These are phyloP conservation scores for Aethina tumida DNA, from an alignment of 1,140 invertebrate genomes.

Conservation along the genomic window DNA sequence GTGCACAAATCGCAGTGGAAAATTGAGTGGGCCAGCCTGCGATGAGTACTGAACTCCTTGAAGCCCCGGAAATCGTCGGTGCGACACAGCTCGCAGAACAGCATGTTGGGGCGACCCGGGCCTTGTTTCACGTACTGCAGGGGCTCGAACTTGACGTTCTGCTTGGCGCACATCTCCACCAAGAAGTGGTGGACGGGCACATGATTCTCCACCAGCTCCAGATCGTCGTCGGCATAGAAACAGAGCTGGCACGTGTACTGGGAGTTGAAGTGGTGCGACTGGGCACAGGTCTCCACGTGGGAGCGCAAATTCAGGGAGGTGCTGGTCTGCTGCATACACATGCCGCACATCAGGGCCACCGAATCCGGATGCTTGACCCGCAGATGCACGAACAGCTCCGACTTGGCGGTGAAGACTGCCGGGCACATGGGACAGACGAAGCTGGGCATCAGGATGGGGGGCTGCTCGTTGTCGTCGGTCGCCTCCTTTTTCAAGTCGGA, in stretches of 20 bases:
- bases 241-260: slow-evolving; percentile 45
- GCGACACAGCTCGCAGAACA: slow-evolving; percentile 31
- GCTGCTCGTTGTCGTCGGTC: too few relatives aligned
- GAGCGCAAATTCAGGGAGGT: slow-evolving; percentile 40
- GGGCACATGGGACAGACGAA: slow-evolving; percentile 29
- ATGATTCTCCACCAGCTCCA: slow-evolving; percentile 46
- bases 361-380: slow-evolving; percentile 44
- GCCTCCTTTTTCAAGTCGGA: slow-evolving; percentile 29
- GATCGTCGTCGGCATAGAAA: slow-evolving; percentile 46
- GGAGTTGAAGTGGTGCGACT: slow-evolving; percentile 34
- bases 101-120: slow-evolving; percentile 23
- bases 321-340: slow-evolving; percentile 45
- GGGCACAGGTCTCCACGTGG: slow-evolving; percentile 43
- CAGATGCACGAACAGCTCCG: slow-evolving; percentile 47
- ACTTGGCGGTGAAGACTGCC: slow-evolving; percentile 30
- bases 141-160: slow-evolving; percentile 39
- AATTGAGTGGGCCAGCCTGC: slow-evolving; percentile 42
- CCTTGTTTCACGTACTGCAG: slow-evolving; percentile 39
- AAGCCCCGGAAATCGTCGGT: slow-evolving; percentile 35
- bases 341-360: slow-evolving; percentile 45
- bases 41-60: slow-evolving; percentile 45
- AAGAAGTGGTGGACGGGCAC: slow-evolving; percentile 46
- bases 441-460: slow-evolving; percentile 20
- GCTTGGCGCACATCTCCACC: slow-evolving; percentile 33
- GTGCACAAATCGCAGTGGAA: slow-evolving; percentile 53